Evolutionary conservation across 2,888 invertebrate genomes (phyloP), one percentile per base, ranked within the genome.

Genomic region (Synanthedon myopaeformis): DNA sequence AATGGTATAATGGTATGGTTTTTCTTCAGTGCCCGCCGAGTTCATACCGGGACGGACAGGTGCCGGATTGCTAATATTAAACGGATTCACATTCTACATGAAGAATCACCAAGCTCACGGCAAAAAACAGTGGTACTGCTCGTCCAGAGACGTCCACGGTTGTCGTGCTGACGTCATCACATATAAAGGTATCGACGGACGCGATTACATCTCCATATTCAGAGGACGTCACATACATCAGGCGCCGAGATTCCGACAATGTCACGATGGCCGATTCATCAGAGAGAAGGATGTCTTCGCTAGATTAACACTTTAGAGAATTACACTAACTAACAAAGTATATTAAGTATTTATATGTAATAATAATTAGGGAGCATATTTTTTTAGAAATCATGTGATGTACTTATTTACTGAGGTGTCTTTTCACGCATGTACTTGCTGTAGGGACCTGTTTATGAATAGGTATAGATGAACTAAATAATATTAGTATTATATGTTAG

Each of bases 91-190:
- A 10, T 87, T 87, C 61, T 87, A 87, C 56, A 84, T 86, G 85
- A 87, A 87, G 62, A 87, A 87, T 58, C 85, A 86, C 59, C 86
- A 86, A 58, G 86, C 86, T 0, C 83, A 86, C 58, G 86, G 86
- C 2, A 86, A 85, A 60, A 87, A 87, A 60, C 86, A 87, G 58
- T 86, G 86, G 86, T 87, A 87, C 58, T 87, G 86, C 57, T 86
- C 86, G 2, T 84, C 86, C 0, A 77, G 86, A 56, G 86, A 87
- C 11, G 83, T 85, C 51, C 77, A 82, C 5, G 86, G 86, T 2
- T 87, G 86, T 58, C 65, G 86, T 12, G 85, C 86, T 53, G 86
- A 87, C 42, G 86, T 87, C 58, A 85, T 87, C 57, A 87, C 86
- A 0, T 86, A 82, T 64, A 83, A 77, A 64, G 86, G 85, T 3